Base-by-base conservation (phyloP, 2,888 invertebrate genomes). In the Sarcophaga carnaria region DNA sequence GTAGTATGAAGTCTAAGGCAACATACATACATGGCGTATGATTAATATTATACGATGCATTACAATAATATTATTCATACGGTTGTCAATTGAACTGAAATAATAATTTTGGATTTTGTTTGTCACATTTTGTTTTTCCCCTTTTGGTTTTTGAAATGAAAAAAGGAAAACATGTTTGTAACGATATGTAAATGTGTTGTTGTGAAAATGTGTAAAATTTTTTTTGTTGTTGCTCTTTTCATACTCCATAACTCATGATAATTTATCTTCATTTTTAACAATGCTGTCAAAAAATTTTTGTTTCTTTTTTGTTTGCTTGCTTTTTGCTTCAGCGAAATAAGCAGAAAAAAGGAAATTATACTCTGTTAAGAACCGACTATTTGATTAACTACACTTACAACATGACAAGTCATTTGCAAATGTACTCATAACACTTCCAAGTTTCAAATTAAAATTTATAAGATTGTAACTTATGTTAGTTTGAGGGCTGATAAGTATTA, bases 261-360 rank as follows among this genome's bases (percentile, higher is more conserved):
- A 91, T 91, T 91, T 91, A 90, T 91, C 91, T 91, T 92, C 89
- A 85, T 90, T 88, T 88, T 79, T 79, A 82, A 75, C 83, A 83
- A 71, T 74, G 62, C 88, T 88, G 88, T 88, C 88, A 85, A 78
- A 88, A 84, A 75, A 54, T 82, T 72, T 62, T 63, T 78, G 27
- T 54, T 64, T 63, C 8, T 75, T 75, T 25, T 22, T 11, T 75
- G 2, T 10, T 63, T 37, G 20, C 37, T 37, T 37, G 37, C 22
- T 2, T 37, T 37, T 3, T 37, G 37, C 8, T 37, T 0, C 37
- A 37, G 10, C 37, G 20, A n/a, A 37, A 72, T 59, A 49, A 37
- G 8, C 2, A 37, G 37, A 10, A 37, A 37, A 37, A 37, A 37
- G 10, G 37, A 10, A 37, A 8, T 37, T 37, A 1, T 37, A 37